Evolutionary conservation across 2,888 invertebrate genomes (phyloP).

Genomic region (Lepidochrysops patricia): DNA sequence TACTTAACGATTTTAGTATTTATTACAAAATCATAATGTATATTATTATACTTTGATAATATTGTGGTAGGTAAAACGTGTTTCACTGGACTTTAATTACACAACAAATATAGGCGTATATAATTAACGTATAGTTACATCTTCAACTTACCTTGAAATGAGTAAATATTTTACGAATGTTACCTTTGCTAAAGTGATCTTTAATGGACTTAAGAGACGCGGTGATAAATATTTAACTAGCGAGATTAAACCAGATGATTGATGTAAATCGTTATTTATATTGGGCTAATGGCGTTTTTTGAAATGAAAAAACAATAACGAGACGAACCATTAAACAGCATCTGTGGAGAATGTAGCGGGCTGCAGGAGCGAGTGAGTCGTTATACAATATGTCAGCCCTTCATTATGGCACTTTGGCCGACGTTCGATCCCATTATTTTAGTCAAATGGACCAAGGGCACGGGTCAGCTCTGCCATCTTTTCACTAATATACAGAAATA

Average conservation of each 20-base stretch:
- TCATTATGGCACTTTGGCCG: constrained; percentile 22
- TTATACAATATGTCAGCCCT: constrained; percentile 19
- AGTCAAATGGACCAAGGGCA: constrained; percentile 24
- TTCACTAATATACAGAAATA: constrained; percentile 14
- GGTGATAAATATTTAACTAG: background rate
- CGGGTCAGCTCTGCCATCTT: constrained; percentile 17
- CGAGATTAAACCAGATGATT: background rate
- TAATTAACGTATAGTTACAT: background rate
- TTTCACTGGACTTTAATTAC: background rate
- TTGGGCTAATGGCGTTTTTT: background rate
- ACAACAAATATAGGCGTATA: background rate
- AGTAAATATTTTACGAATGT: background rate
- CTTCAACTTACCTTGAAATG: background rate
- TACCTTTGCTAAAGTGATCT: background rate
- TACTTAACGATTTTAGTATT: no score
- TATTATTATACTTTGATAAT: no score
- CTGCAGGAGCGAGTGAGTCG: background rate
- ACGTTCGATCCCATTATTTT: constrained; percentile 23
- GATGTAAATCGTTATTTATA: background rate
- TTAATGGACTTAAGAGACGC: background rate
- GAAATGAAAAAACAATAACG: background rate
- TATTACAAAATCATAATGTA: no score
- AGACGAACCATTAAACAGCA: background rate
- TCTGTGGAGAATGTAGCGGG: constrained; percentile 4
- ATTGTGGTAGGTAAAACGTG: no score